phyloP scores from a whole-genome alignment of 1,140 invertebrate genomes.

The Drosophila albomicans region DNA sequence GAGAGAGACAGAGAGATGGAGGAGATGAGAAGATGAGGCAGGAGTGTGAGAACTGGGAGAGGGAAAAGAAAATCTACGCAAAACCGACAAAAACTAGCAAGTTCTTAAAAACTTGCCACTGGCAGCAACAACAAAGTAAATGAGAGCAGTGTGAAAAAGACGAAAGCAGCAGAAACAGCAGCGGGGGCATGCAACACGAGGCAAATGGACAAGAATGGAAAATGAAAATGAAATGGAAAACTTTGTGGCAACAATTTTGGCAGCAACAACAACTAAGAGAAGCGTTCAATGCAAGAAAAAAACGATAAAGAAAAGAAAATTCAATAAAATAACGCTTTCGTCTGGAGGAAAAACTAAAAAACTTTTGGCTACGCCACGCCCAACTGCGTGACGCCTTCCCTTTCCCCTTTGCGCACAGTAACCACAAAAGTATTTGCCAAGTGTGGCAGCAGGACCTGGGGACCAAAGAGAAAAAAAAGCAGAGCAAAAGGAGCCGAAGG shows the following conservation, averaged over 20 bases:
- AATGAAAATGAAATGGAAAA: constrained; percentile 73
- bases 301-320: constrained; percentile 35
- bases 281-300: constrained; percentile 1
- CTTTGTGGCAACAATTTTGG: constrained; percentile 68
- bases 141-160: constrained; percentile 53
- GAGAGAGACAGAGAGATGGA: not conserved
- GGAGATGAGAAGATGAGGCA: no score
- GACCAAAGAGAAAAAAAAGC: not conserved
- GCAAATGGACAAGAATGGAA: constrained; percentile 66
- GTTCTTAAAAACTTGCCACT: constrained; percentile 63
- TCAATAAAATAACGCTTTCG: constrained; percentile 81
- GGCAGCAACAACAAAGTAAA: constrained; percentile 70
- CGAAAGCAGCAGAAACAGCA: not conserved
- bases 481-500: not conserved
- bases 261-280: constrained; percentile 20
- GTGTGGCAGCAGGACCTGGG: constrained; percentile 6
- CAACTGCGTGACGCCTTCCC: constrained; percentile 33
- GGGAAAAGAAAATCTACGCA: constrained; percentile 41
- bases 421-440: constrained; percentile 65
- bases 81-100: constrained; percentile 57
- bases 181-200: constrained; percentile 8
- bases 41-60: not conserved
- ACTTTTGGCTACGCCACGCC: constrained; percentile 66
- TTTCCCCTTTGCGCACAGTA: constrained; percentile 51
- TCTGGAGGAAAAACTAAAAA: constrained; percentile 60